Base-by-base conservation (phyloP, 2,888 invertebrate genomes). In the Cryptocheilus praepositus region DNA sequence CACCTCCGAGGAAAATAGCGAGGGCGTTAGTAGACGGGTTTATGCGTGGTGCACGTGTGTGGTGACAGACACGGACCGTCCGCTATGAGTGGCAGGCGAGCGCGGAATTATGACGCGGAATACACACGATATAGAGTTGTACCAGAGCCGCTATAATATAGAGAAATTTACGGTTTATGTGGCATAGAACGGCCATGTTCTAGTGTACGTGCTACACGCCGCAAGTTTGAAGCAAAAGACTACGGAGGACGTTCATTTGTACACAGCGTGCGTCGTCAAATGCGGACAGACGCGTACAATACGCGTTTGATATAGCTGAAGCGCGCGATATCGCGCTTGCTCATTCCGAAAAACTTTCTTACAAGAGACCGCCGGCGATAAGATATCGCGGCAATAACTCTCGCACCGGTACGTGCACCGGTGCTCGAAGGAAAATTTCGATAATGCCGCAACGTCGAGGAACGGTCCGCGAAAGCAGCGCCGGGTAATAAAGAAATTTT, bases 371-470 rank as follows among this genome's bases (percentile, higher is more conserved):
- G 45, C 15, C 13, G n/a, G 8, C 62, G 59, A 78, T 70, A 67
- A 58, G 62, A 36, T 62, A 61, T 66, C 64, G 52, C 63, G 61
- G 63, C 63, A 70, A 77, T 75, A 77, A 78, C 58, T 68, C 70
- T 52, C 11, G 57, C 46, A 15, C 55, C 55, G 55, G 43, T 16
- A 22, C 25, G 45, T 43, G 43, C n/a, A 53, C 51, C 59, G 55
- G 7, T 45, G 58, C 44, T 55, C 49, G 22, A 45, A 57, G 28
- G 53, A 71, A 71, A 71, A 69, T 36, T 71, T 69, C 59, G 67
- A 69, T 71, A 71, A 67, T 36, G 61, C 61, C 16, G 16, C 18
- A n/a, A 22, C 45, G 49, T 21, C 19, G 4, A 16, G 53, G 13
- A 36, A 45, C 52, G 54, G 61, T 45, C 43, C 19, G 49, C 51